Base-by-base conservation (phyloP, 2,888 invertebrate genomes). In the Asteroscopus sphinx region DNA sequence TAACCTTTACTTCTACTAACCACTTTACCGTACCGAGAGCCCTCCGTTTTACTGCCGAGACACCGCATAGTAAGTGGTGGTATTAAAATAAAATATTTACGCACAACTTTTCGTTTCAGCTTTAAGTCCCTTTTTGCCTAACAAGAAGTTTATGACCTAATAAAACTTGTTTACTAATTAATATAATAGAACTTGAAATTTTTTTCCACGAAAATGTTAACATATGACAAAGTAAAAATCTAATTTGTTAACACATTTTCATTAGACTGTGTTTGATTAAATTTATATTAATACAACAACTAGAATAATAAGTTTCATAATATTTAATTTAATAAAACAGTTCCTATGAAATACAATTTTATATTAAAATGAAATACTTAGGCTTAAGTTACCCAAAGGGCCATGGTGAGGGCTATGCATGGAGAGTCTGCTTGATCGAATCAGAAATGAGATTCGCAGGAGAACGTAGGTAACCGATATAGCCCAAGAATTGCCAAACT, bases 21-120 rank as follows among this genome's bases (percentile, higher is more conserved):
- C 65, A 67, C 55, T 68, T 65, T 48, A 77, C 48, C 67, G 60
- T 58, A 65, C 70, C 65, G 54, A 60, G 61, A 67, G 48, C 51
- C 59, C 68, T 48, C 61, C 62, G 58, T 74, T 80, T 68, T 73
- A 69, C 71, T 59, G 58, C 68, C 36, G 47, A 56, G 46, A 56
- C 41, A 53, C 39, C 44, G 39, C 53, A 8, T 7, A 46, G 60
- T 77, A 59, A 60, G 68, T 67, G 65, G 57, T 32, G 28, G 47
- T 58, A 45, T 67, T 67, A 46, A 67, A 51, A 72, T 72, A 53
- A 60, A 67, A 61, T 68, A 72, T 68, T 68, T 40, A 72, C 46
- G 46, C 39, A 46, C 37, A 72, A 68, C 32, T 59, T 67, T 51
- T 47, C 35, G 54, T 47, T 53, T 48, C 35, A 53, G 41, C 42